phyloP scores from a whole-genome alignment of 2,888 invertebrate species.

The Drosophila percnosoma region DNA sequence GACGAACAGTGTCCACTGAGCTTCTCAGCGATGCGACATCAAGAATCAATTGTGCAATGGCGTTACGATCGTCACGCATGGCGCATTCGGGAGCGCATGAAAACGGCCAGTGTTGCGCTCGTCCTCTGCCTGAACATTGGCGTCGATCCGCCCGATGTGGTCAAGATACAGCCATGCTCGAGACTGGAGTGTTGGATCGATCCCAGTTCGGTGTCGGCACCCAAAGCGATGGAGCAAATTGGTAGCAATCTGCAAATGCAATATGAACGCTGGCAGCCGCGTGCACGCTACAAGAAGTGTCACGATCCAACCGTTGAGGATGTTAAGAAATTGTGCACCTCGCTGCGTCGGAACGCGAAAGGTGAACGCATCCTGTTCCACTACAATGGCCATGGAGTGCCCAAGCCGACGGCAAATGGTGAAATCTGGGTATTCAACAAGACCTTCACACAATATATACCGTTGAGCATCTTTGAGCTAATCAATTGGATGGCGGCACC shows the following conservation, averaged over 20 bases:
- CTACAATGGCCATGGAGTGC: slow-evolving; percentile 99
- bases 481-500: slow-evolving; percentile 99
- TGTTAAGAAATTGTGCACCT: slow-evolving; percentile 97
- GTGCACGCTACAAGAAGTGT: slow-evolving; percentile 98
- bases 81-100: slow-evolving; percentile 99
- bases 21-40: slow-evolving; percentile 86
- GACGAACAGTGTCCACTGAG: slow-evolving; percentile 69
- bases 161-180: slow-evolving; percentile 98
- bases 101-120: slow-evolving; percentile 99
- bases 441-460: slow-evolving; percentile 99
- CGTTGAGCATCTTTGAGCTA: slow-evolving; percentile 98
- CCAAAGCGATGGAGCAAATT: slow-evolving; percentile 96
- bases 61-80: slow-evolving; percentile 91
- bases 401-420: slow-evolving; percentile 98
- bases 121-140: slow-evolving; percentile 99
- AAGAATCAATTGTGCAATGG: slow-evolving; percentile 89
- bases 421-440: slow-evolving; percentile 99
- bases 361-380: slow-evolving; percentile 99
- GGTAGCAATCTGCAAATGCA: slow-evolving; percentile 96
- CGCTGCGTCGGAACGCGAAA: slow-evolving; percentile 97
- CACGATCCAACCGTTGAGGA: slow-evolving; percentile 99
- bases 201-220: slow-evolving; percentile 94
- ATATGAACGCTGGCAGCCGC: slow-evolving; percentile 99
- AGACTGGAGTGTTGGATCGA: slow-evolving; percentile 98
- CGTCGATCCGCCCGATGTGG: slow-evolving; percentile 99